phyloP scores from a whole-genome alignment of 64 coral and sea anemone genomes.

The Acropora tenuis region DNA sequence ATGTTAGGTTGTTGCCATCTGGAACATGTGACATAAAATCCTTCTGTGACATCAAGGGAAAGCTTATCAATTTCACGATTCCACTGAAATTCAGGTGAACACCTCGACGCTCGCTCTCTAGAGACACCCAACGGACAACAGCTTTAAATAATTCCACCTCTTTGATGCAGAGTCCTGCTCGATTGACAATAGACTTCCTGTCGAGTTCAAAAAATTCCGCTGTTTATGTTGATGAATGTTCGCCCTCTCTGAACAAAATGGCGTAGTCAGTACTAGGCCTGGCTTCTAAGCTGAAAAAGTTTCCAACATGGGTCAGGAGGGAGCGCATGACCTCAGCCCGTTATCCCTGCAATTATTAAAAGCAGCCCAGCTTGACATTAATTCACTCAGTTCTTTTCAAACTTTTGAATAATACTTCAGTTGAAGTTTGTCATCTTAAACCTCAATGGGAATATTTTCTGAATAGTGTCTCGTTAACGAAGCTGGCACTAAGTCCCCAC shows the following conservation, averaged over 20 bases:
- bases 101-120: slow-evolving; percentile 8
- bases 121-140: slow-evolving; percentile 25
- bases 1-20: too few species aligned
- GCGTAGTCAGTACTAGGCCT: background rate
- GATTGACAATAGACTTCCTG: background rate
- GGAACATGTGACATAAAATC: too few species aligned
- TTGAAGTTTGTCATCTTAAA: too few species aligned
- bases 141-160: slow-evolving; percentile 36
- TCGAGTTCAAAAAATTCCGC: slow-evolving; percentile 27
- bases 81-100: background rate
- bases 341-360: background rate
- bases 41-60: too few species aligned
- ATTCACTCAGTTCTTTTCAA: too few species aligned
- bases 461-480: background rate
- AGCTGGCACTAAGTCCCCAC: too few species aligned
- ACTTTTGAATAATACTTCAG: too few species aligned
- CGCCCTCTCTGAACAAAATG: background rate
- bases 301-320: background rate
- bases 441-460: too few species aligned
- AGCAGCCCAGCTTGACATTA: background rate
- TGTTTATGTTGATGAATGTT: background rate
- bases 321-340: background rate
- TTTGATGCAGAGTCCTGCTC: slow-evolving; percentile 2
- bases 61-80: background rate
- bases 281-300: background rate